phyloP scores from a whole-genome alignment of 2,888 invertebrate species.

The Camponotus fellah region DNA sequence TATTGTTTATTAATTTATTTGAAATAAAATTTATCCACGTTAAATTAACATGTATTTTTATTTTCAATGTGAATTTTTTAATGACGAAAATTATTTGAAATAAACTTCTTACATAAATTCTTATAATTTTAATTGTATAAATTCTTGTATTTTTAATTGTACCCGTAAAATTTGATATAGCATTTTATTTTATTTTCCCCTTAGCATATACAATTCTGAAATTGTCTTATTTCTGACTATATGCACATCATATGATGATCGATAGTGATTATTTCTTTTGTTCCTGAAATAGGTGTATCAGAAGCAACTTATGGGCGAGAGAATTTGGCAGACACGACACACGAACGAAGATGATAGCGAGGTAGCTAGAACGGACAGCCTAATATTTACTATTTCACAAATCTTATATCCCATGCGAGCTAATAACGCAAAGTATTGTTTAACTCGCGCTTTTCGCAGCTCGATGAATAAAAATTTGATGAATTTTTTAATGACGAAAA shows the following conservation, averaged over 20 bases:
- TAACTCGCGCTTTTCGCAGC: neutral
- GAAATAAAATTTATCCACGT: neutral
- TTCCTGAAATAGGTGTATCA: conserved; percentile 71
- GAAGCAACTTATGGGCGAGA: conserved; percentile 64
- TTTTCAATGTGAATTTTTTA: neutral
- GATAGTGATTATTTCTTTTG: conserved; percentile 75
- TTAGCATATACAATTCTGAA: neutral
- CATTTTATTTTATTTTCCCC: neutral
- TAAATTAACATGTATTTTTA: neutral
- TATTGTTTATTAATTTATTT: neutral
- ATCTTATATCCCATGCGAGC: neutral
- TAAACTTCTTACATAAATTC: neutral
- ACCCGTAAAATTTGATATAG: neutral
- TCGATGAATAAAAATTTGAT: neutral
- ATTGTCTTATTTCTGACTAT: conserved; percentile 30
- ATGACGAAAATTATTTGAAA: neutral
- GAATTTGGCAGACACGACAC: conserved; percentile 80
- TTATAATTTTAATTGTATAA: neutral
- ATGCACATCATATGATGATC: conserved; percentile 29
- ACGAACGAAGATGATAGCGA: conserved; percentile 81
- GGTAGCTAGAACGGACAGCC: conserved; percentile 78
- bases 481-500: too few relatives aligned
- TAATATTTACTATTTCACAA: conserved; percentile 23
- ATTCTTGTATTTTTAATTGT: neutral
- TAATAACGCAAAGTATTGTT: conserved; percentile 12